Conservation (phyloP, 2,888 invertebrate genomes). For the Molorchus minor region DNA sequence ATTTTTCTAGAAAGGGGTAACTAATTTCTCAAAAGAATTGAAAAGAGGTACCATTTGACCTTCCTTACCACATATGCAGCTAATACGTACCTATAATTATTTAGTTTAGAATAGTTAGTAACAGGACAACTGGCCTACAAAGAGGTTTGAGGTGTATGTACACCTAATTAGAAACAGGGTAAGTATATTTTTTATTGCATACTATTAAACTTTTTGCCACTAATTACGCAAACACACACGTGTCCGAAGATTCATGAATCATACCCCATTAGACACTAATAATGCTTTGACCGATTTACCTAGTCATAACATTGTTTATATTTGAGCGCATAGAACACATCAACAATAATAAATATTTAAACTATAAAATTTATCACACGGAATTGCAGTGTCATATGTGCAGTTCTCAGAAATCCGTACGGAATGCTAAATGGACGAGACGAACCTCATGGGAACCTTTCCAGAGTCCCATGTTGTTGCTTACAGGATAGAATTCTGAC, state of each 20-base stretch:
- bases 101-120: no score
- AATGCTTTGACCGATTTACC: constrained; percentile 27
- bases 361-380: constrained; percentile 35
- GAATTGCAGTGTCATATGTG: constrained; percentile 33
- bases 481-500: constrained; percentile 15
- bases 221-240: not conserved
- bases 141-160: no score
- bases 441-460: constrained; percentile 32
- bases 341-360: constrained; percentile 35
- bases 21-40: no score
- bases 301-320: constrained; percentile 33
- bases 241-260: constrained; percentile 11
- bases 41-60: no score
- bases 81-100: no score
- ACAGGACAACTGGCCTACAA: no score
- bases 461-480: constrained; percentile 21
- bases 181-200: no score
- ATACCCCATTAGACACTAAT: constrained; percentile 17
- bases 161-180: no score
- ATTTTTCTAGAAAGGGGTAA: no score
- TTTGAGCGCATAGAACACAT: constrained; percentile 30
- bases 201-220: no score
- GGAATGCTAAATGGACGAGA: constrained; percentile 27
- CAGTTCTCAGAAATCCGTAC: constrained; percentile 30
- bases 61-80: no score